These are phyloP conservation scores for Ellobius talpinus DNA, from an alignment of 2,113 vertebrate genomes.

Conservation along the genomic window DNA sequence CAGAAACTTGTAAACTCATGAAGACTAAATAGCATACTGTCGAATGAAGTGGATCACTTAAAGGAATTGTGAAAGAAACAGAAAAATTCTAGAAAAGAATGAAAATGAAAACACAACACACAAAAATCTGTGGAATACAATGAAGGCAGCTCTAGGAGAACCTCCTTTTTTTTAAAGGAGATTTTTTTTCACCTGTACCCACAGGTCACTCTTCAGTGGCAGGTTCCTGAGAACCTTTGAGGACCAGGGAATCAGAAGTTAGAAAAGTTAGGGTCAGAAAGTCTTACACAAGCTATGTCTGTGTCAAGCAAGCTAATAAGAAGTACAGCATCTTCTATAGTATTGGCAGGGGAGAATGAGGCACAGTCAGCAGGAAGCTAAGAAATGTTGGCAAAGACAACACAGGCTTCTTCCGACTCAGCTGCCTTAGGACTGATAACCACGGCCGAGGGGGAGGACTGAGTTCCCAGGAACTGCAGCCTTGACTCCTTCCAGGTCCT, in stretches of 20 bases:
- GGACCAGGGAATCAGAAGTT: not conserved
- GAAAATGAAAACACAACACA: not conserved
- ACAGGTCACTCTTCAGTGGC: not conserved
- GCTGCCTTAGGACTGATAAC: not conserved
- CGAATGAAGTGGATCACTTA: not conserved
- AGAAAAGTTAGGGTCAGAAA: not conserved
- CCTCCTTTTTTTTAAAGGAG: not conserved
- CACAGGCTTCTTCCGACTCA: not conserved
- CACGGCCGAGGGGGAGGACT: not conserved
- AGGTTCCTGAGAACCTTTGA: not conserved
- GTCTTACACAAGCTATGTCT: not conserved
- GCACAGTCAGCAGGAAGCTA: not conserved
- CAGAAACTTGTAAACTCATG: not conserved
- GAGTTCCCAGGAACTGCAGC: not conserved
- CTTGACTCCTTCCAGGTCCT: not conserved
- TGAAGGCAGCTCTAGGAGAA: not conserved
- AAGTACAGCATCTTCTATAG: not conserved
- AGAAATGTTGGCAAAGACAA: not conserved
- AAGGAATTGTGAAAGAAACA: not conserved
- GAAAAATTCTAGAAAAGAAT: not conserved
- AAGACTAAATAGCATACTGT: not conserved
- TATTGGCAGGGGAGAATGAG: not conserved
- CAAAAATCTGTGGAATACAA: not conserved
- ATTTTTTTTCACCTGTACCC: not conserved
- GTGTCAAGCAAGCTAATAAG: not conserved